These are phyloP conservation scores for Dermatophagoides farinae DNA, from an alignment of 1,140 invertebrate genomes.

Conservation along the genomic window DNA sequence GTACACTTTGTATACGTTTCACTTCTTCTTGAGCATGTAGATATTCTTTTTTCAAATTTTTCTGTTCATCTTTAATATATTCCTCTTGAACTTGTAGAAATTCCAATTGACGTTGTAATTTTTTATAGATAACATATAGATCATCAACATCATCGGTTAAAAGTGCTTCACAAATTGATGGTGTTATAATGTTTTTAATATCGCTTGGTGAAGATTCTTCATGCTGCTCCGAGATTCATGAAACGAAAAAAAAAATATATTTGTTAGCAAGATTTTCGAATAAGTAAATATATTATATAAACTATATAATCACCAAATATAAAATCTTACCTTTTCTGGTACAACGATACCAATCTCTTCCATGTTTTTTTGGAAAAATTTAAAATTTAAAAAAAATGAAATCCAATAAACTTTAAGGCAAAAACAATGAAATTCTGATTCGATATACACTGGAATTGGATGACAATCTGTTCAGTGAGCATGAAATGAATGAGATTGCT, in stretches of 20 bases:
- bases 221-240: neutral
- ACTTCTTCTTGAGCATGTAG: slow-evolving; percentile 88
- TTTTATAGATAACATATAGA: slow-evolving; percentile 87
- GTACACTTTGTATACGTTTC: slow-evolving; percentile 90
- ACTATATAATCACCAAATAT: neutral
- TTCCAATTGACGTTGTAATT: slow-evolving; percentile 82
- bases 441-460: too few species aligned
- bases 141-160: slow-evolving; percentile 70
- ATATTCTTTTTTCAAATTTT: slow-evolving; percentile 92
- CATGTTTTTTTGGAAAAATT: slow-evolving; percentile 27
- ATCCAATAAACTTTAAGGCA: neutral
- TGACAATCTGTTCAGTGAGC: too few species aligned
- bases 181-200: neutral
- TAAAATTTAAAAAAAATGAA: neutral
- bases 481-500: too few species aligned
- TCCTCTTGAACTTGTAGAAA: slow-evolving; percentile 93
- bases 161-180: neutral
- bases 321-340: slow-evolving; percentile 36
- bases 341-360: slow-evolving; percentile 46
- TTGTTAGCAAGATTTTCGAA: neutral
- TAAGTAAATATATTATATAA: too few species aligned
- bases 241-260: neutral
- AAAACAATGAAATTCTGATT: too few species aligned
- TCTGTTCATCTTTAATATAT: slow-evolving; percentile 94
- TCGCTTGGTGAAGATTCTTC: neutral